Conservation (phyloP, 2,888 invertebrate species). For the Corbicula japonica region DNA sequence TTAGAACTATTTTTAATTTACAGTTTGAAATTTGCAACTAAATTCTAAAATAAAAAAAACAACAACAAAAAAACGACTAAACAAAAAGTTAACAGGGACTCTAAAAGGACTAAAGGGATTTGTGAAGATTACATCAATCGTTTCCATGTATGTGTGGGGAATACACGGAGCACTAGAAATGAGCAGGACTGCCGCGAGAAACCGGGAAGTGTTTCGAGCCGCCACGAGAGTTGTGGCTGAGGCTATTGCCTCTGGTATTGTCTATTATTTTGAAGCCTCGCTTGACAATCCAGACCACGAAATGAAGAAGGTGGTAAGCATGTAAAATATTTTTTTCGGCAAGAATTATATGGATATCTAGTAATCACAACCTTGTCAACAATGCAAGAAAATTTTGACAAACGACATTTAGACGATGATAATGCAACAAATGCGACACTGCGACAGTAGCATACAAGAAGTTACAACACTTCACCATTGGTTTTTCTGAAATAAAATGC, state of each 20-base stretch:
- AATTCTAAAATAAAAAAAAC: neutral
- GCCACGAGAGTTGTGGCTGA: slow-evolving; percentile 13
- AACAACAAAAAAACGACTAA: neutral
- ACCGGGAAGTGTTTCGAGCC: neutral
- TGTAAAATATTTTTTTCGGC: too few species aligned
- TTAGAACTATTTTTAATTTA: too few species aligned
- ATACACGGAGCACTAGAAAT: neutral
- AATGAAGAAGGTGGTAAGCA: neutral
- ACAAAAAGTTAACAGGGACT: too few species aligned
- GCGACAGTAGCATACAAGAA: too few species aligned
- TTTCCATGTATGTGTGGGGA: neutral
- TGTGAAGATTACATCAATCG: neutral
- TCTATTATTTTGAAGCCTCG: neutral
- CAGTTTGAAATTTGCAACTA: neutral
- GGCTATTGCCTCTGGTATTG: slow-evolving; percentile 11
- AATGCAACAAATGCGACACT: too few species aligned
- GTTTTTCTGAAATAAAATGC: too few species aligned
- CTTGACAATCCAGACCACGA: neutral
- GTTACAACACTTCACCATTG: too few species aligned
- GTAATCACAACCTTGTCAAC: too few species aligned
- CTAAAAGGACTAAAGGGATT: neutral
- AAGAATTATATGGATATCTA: too few species aligned
- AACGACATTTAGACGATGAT: too few species aligned
- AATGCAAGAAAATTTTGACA: too few species aligned
- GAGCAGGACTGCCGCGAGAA: neutral